These are phyloP conservation scores for Ectropis crepuscularia DNA, from an alignment of 2,888 invertebrate genomes.

Conservation along the genomic window DNA sequence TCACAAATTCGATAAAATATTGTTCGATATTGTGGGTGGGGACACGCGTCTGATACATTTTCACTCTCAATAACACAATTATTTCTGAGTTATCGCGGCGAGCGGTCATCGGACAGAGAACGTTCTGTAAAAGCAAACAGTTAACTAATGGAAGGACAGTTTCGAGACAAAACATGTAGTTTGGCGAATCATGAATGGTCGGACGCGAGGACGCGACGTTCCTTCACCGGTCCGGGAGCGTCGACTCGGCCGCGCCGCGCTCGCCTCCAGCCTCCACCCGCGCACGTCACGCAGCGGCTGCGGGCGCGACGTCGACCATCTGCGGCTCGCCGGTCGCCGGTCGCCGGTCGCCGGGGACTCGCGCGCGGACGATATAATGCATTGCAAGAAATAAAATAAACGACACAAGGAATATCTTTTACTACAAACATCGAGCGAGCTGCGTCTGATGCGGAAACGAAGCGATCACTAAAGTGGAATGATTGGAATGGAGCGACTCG, in stretches of 20 bases:
- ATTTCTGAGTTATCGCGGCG: background rate
- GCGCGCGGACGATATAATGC: too few species aligned
- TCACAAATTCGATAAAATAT: background rate
- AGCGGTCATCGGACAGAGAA: background rate
- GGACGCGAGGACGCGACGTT: conserved; percentile 10
- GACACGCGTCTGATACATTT: background rate
- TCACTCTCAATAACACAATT: background rate
- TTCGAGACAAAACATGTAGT: background rate
- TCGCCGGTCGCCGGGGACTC: too few species aligned
- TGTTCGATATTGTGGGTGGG: background rate
- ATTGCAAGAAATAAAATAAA: too few species aligned
- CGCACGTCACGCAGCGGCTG: too few species aligned
- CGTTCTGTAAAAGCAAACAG: background rate
- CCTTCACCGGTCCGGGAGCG: background rate
- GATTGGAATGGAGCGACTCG: conserved; percentile 1
- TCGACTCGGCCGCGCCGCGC: too few species aligned
- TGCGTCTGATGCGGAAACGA: background rate
- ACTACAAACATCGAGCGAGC: too few species aligned
- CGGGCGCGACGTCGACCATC: too few species aligned
- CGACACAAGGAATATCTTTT: too few species aligned
- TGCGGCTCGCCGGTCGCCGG: too few species aligned
- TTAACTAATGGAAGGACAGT: conserved; percentile 6
- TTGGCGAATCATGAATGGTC: conserved; percentile 6
- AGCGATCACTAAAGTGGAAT: conserved; percentile 8
- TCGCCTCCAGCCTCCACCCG: too few species aligned